Percentiles rank a stretch among this genome's conserved stretches.
These are phyloP conservation scores for Myxocyprinus asiaticus DNA, from an alignment of 2,113 vertebrate genomes.

Conservation along the genomic window DNA sequence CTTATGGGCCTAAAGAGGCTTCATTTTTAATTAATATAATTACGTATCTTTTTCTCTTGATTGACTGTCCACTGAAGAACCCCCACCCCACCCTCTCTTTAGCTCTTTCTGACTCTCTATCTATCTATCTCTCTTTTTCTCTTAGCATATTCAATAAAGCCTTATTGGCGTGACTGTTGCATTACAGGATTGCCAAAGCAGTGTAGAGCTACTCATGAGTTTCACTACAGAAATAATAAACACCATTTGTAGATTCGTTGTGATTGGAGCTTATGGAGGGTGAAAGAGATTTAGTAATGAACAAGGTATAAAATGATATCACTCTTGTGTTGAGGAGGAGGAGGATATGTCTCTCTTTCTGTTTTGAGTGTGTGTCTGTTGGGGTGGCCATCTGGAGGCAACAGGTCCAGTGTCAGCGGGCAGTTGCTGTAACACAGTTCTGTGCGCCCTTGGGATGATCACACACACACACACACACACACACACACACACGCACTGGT, in stretches of 20 bases:
- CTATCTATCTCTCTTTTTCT: slow-evolving; percentile 2
- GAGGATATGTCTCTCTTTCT: slow-evolving; percentile 1
- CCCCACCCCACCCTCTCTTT: too few relatives aligned
- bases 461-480: slow-evolving; percentile 14
- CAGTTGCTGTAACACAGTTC: slow-evolving; percentile 55
- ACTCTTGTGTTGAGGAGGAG: slow-evolving; percentile 33
- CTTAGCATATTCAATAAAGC: background rate
- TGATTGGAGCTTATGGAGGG: slow-evolving; percentile 6
- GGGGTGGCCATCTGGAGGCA: slow-evolving; percentile 70
- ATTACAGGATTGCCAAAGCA: background rate
- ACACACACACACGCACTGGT: too few relatives aligned
- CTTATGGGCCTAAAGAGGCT: too few relatives aligned
- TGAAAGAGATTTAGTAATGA: slow-evolving; percentile 5
- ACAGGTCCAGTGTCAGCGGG: slow-evolving; percentile 73
- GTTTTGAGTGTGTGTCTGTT: slow-evolving; percentile 30
- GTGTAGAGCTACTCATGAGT: background rate
- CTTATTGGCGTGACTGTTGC: background rate
- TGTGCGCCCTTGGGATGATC: slow-evolving; percentile 35
- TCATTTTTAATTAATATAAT: too few relatives aligned
- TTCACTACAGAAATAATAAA: background rate
- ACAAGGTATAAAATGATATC: slow-evolving; percentile 37
- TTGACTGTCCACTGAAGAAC: too few relatives aligned
- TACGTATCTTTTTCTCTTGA: too few relatives aligned
- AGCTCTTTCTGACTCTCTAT: background rate
- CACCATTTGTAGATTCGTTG: background rate